A percentile compares a stretch with the other conserved stretches of the same genome.
Evolutionary conservation across 2,113 vertebrate species (phyloP).

Genomic region (Aleadryas rufinucha): DNA sequence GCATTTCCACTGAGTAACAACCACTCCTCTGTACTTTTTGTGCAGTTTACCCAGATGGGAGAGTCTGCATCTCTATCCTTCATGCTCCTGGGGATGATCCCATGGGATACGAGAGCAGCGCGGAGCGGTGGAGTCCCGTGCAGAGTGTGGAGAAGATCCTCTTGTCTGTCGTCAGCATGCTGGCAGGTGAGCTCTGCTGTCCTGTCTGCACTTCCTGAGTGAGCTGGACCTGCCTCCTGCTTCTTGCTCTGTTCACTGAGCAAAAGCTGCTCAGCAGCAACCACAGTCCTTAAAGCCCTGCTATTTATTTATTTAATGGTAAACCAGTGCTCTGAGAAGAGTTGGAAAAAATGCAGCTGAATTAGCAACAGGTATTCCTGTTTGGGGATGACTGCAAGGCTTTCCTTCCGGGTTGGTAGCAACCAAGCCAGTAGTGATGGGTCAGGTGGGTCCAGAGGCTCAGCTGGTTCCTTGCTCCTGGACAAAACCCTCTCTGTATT

Average conservation of each 20-base stretch:
- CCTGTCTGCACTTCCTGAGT: background rate
- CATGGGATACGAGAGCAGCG: slow-evolving; percentile 98
- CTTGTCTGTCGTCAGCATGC: slow-evolving; percentile 95
- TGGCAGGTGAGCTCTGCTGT: slow-evolving; percentile 81
- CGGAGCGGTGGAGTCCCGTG: slow-evolving; percentile 94
- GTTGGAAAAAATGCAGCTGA: background rate
- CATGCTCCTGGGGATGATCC: slow-evolving; percentile 95
- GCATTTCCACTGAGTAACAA: background rate
- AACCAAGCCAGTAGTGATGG: accelerated
- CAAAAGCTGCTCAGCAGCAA: background rate
- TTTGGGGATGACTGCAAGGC: background rate
- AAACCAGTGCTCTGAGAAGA: background rate
- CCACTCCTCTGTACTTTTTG: background rate
- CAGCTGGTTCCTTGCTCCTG: background rate
- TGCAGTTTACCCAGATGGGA: slow-evolving; percentile 92
- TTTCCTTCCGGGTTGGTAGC: background rate
- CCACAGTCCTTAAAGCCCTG: background rate
- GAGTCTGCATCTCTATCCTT: slow-evolving; percentile 97
- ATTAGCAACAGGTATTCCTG: background rate
- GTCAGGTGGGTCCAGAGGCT: background rate
- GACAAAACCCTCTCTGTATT: background rate
- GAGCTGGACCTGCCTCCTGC: background rate
- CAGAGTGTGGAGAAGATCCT: slow-evolving; percentile 98
- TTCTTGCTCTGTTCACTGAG: background rate
- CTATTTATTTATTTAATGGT: background rate